Percentiles rank a stretch among this genome's conserved stretches.
These are phyloP conservation scores for Sarcophaga rosellei DNA, from an alignment of 2,888 invertebrate species.

Conservation along the genomic window DNA sequence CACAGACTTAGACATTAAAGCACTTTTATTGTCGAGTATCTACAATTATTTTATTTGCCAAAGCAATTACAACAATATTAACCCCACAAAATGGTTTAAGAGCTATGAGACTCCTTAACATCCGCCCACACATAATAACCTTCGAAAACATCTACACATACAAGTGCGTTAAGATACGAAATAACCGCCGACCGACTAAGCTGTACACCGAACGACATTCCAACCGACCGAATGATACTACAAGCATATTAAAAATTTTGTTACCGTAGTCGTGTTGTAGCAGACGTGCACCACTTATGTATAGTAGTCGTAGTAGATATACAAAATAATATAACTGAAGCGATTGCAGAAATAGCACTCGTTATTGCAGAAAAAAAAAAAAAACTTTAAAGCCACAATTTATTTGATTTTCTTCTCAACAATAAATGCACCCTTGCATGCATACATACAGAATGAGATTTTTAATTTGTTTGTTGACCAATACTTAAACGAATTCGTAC, in stretches of 20 bases:
- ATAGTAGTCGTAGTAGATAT: not conserved
- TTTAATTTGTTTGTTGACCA: constrained; percentile 38
- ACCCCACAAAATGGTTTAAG: constrained; percentile 44
- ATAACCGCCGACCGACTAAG: constrained; percentile 10
- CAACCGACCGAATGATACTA: constrained; percentile 16
- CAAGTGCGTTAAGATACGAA: not conserved
- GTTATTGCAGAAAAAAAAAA: not conserved
- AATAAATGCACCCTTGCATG: constrained; percentile 36
- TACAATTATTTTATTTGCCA: constrained; percentile 63
- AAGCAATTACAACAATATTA: constrained; percentile 57
- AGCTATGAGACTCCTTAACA: constrained; percentile 8
- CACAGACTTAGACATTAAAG: constrained; percentile 33
- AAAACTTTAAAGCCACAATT: constrained; percentile 51
- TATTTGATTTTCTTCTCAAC: constrained; percentile 53
- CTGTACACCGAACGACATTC: not conserved
- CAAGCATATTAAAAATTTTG: not conserved
- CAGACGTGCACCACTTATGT: not conserved
- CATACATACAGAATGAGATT: constrained; percentile 33
- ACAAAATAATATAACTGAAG: not conserved
- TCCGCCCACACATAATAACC: not conserved
- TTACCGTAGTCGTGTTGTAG: constrained; percentile 4
- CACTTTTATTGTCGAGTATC: constrained; percentile 45
- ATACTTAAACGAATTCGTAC: not conserved
- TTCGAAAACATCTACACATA: not conserved
- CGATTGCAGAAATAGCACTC: not conserved